Evolutionary conservation across 2,888 invertebrate species (phyloP), one percentile per base, ranked within the genome.

Genomic region (Pseudococcus longispinus): DNA sequence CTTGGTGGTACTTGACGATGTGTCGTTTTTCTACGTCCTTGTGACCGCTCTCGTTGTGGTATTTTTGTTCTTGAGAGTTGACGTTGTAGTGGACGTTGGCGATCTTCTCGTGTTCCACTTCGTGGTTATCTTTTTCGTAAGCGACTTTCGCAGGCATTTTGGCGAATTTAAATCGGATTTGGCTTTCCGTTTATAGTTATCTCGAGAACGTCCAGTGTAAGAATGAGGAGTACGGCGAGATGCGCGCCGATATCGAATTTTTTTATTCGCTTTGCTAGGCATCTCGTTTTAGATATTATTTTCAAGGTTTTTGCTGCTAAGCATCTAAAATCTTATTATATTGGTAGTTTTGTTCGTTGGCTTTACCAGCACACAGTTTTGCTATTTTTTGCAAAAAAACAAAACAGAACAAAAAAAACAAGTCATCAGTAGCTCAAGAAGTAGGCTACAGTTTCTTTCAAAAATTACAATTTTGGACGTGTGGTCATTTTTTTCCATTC

Each of bases 81-180:
- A 23, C 15, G 13, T 83, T 51, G 83, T 83, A 83, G 13, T 18
- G 9, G 9, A 83, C 83, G 46, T 83, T 83, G 44, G 51, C 51
- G 42, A 51, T n/a, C 20, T 51, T 37, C n/a, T 60, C 84, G 60
- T 84, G 44, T 55, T 60, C 84, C 13, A 37, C 29, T 32, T 60
- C 60, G 9, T 20, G 32, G 20, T 32, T 20, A 5, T 83, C 83
- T 26, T 42, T 83, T 83, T 83, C 83, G 83, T 23, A 83, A 46
- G 51, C 51, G 51, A 83, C 18, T 51, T 84, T 84, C 20, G 60
- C 55, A 84, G 29, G 23, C 84, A 84, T 84, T 51, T 51, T 55
- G 46, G 51, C 20, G 20, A 37, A 5, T 20, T 80, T n/a, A 1
- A 42, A 11, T 42, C 51, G n/a, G 44, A 11, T 42, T 20, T 11